These are phyloP conservation scores for Morpho helenor DNA, from an alignment of 2,888 invertebrate genomes.

Conservation along the genomic window DNA sequence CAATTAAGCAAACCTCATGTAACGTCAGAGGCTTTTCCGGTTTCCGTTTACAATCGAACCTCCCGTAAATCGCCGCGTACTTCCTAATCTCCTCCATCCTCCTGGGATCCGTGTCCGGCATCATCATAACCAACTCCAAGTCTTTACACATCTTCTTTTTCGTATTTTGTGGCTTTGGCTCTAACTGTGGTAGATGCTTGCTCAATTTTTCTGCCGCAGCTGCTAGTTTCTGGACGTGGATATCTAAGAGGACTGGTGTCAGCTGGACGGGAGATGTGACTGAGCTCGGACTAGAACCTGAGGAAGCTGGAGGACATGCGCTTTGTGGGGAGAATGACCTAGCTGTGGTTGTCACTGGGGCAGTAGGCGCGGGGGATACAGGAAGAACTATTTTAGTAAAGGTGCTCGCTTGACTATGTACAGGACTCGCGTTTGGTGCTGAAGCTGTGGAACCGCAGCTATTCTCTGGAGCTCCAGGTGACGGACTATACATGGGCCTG, in stretches of 20 bases:
- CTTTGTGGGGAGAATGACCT: slow-evolving; percentile 69
- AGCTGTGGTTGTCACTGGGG: slow-evolving; percentile 60
- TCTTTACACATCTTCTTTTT: slow-evolving; percentile 96
- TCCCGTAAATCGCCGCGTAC: slow-evolving; percentile 98
- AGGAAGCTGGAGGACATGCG: slow-evolving; percentile 69
- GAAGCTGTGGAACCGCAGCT: slow-evolving; percentile 68
- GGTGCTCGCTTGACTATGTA: slow-evolving; percentile 49
- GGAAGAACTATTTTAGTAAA: slow-evolving; percentile 72
- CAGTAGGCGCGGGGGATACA: slow-evolving; percentile 65
- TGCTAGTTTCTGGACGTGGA: slow-evolving; percentile 91
- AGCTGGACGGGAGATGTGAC: slow-evolving; percentile 82
- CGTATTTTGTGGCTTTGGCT: slow-evolving; percentile 93
- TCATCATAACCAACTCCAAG: slow-evolving; percentile 93
- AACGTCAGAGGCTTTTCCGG: slow-evolving; percentile 97
- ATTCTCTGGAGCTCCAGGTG: slow-evolving; percentile 79
- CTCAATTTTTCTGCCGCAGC: slow-evolving; percentile 91
- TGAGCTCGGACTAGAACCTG: slow-evolving; percentile 79
- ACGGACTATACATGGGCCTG: slow-evolving; percentile 79
- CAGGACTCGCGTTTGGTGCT: slow-evolving; percentile 65
- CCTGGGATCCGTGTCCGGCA: slow-evolving; percentile 92
- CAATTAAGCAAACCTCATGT: slow-evolving; percentile 85
- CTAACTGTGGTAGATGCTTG: slow-evolving; percentile 89
- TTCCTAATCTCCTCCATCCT: slow-evolving; percentile 96
- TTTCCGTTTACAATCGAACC: slow-evolving; percentile 98
- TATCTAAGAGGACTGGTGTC: slow-evolving; percentile 88